Evolutionary conservation across 2,797 vertebrate genomes (phyloP).

Genomic region (Coreius guichenoti): DNA sequence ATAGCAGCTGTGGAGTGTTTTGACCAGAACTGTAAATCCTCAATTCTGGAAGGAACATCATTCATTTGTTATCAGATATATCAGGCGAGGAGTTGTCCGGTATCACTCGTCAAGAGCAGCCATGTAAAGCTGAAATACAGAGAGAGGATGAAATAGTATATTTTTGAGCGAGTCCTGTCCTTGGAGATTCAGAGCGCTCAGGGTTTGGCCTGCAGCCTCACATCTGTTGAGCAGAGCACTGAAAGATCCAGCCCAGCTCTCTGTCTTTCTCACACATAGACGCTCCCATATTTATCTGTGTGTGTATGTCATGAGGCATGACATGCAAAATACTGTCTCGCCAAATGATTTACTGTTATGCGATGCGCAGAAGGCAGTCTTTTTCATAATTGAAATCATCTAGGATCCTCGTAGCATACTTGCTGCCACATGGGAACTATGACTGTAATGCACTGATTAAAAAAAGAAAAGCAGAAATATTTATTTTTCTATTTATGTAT

Average conservation of each 20-base stretch:
- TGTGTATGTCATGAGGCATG: neutral
- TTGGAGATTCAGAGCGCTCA: neutral
- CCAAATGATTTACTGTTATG: conserved; percentile 3
- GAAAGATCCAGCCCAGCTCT: neutral
- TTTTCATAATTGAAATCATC: conserved; percentile 6
- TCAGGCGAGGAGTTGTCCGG: neutral
- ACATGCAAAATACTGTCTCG: conserved; percentile 6
- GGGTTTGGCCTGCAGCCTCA: conserved; percentile 25
- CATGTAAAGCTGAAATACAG: conserved; percentile 24
- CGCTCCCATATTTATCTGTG: neutral
- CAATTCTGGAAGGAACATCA: conserved; percentile 17
- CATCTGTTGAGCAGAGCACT: conserved; percentile 30
- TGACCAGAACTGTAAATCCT: conserved; percentile 16
- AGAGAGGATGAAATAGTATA: conserved; percentile 18
- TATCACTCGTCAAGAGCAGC: conserved; percentile 11
- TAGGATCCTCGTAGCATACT: neutral
- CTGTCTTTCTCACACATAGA: conserved; percentile 12
- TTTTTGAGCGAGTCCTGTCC: neutral
- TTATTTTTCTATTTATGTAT: neutral
- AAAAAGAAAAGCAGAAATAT: neutral
- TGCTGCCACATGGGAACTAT: conserved; percentile 4
- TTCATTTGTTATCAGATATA: conserved; percentile 36
- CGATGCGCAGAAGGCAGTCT: neutral
- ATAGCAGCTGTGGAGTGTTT: conserved; percentile 24
- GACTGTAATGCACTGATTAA: neutral